Conservation (phyloP, 2,113 vertebrate species). For the Scalopus aquaticus region DNA sequence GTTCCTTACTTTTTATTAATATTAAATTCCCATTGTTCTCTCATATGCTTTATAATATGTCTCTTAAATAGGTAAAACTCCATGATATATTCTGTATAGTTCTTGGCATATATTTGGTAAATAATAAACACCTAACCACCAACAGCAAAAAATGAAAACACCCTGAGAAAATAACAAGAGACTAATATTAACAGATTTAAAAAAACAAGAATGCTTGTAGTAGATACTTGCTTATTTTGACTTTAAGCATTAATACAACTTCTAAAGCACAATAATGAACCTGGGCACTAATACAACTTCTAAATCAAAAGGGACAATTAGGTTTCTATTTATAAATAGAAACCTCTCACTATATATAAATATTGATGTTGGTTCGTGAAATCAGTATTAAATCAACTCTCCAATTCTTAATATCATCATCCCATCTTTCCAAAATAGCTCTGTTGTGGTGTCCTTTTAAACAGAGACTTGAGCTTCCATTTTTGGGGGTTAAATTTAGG, state of each 20-base stretch:
- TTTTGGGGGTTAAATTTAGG: not conserved
- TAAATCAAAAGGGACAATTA: not conserved
- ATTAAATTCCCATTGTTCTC: not conserved
- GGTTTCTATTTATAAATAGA: not conserved
- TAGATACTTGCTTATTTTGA: not conserved
- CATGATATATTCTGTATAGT: not conserved
- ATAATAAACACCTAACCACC: not conserved
- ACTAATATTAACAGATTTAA: not conserved
- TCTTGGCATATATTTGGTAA: not conserved
- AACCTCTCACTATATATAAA: not conserved
- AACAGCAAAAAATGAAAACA: not conserved
- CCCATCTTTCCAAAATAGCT: not conserved
- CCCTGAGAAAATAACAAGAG: not conserved
- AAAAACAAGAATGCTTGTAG: not conserved
- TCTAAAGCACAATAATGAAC: slow-evolving; percentile 3
- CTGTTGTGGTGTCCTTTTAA: not conserved
- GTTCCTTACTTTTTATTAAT: not conserved
- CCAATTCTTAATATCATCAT: not conserved
- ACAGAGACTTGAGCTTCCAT: not conserved
- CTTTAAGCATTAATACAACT: not conserved
- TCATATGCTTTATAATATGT: not conserved
- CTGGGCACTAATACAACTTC: slow-evolving; percentile 14
- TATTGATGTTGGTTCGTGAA: not conserved
- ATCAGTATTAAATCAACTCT: not conserved
- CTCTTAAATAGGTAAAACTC: not conserved